Evolutionary conservation across 2,888 invertebrate genomes (phyloP).

Genomic region (Polyploca ridens): DNA sequence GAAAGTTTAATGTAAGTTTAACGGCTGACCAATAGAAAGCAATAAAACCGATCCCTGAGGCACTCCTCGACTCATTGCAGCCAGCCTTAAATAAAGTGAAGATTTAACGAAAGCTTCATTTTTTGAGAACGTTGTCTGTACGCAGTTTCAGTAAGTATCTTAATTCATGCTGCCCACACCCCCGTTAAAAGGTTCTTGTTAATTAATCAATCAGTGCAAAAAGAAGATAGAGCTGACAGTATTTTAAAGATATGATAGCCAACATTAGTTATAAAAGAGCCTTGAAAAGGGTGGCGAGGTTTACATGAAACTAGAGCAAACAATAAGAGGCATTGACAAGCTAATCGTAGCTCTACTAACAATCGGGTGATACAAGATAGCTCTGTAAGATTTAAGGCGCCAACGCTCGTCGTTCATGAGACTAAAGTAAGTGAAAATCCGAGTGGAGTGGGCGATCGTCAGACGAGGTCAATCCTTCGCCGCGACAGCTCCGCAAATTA

Average conservation of each 20-base stretch:
- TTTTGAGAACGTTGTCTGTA: slow-evolving; percentile 17
- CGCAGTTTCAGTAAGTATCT: neutral
- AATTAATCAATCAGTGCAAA: neutral
- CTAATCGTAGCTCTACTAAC: neutral
- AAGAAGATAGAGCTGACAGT: no score
- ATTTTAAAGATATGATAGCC: no score
- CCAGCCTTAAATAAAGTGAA: slow-evolving; percentile 32
- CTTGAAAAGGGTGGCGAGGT: no score
- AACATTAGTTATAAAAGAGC: no score
- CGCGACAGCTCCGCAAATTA: slow-evolving; percentile 66
- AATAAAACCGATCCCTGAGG: slow-evolving; percentile 61
- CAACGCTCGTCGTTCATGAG: slow-evolving; percentile 33
- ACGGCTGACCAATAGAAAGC: slow-evolving; percentile 61
- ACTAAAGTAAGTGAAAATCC: slow-evolving; percentile 43
- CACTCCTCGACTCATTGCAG: slow-evolving; percentile 35
- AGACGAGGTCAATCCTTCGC: slow-evolving; percentile 63
- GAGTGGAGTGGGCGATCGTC: slow-evolving; percentile 43
- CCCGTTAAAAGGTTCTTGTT: neutral
- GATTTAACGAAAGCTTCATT: slow-evolving; percentile 54
- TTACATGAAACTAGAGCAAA: neutral
- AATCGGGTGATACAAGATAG: slow-evolving; percentile 17
- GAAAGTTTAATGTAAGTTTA: slow-evolving; percentile 62
- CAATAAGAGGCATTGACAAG: neutral
- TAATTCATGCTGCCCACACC: no score
- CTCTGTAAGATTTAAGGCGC: slow-evolving; percentile 38